Base-by-base conservation (phyloP, 2,888 invertebrate species). In the Nymphalis c-album region DNA sequence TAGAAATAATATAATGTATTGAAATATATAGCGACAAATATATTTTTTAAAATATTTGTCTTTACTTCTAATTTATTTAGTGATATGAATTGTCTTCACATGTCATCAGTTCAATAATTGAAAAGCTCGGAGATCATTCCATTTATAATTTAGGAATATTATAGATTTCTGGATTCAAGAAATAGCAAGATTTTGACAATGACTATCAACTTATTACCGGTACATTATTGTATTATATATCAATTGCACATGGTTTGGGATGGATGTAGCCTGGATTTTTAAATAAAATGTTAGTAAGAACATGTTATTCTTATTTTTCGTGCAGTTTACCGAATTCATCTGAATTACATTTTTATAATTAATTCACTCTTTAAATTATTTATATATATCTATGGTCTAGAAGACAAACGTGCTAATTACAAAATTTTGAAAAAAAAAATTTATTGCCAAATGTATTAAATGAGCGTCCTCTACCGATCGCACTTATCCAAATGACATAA, bases 181-280 rank as follows among this genome's bases (percentile, higher is more conserved):
- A 48, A 50, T 50, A 8, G 16, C 26, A 46, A 47, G 46, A 65
- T 73, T 73, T 73, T 66, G 73, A 69, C 48, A 47, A 57, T 62
- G 71, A 68, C 69, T 71, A 70, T 69, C 75, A 74, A 67, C 75
- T 73, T 72, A 74, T 75, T 74, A 74, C 73, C 73, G 74, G 77
- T 75, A 73, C 75, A 73, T 78, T 78, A 81, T 85, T 75, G 40
- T 85, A 82, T 81, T 81, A 80, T 78, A 77, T 78, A 74, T 78
- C 80, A 80, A 81, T 40, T 85, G 89, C 91, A 91, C 90, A 83
- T 88, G 91, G 92, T 91, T 90, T 89, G 86, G 90, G 92, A 87
- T 90, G 91, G 86, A 85, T 87, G 88, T 89, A 90, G 87, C 82
- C 82, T 84, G 82, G 83, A 87, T 87, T 88, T 83, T 77, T 63